Percentiles rank a stretch among this genome's conserved stretches.
These are phyloP conservation scores for Acrocephalus arundinaceus DNA, from an alignment of 2,113 vertebrate genomes.

Conservation along the genomic window DNA sequence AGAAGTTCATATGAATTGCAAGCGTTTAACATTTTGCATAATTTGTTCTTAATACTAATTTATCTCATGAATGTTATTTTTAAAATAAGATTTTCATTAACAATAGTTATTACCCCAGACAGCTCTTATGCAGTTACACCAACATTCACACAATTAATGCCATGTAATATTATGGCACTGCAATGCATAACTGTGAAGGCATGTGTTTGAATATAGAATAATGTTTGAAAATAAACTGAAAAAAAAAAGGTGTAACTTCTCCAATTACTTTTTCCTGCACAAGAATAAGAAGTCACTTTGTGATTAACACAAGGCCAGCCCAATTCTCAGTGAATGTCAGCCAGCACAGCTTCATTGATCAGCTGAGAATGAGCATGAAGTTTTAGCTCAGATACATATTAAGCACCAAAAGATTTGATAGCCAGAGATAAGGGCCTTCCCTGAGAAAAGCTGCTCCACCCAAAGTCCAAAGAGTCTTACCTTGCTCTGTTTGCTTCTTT, in stretches of 20 bases:
- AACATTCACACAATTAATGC: background rate
- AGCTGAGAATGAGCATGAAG: background rate
- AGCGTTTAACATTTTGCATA: background rate
- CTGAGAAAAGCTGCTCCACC: background rate
- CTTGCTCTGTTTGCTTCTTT: constrained; percentile 97
- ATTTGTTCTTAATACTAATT: background rate
- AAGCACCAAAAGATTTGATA: background rate
- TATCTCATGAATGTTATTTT: background rate
- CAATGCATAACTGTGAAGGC: background rate
- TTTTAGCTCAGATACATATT: background rate
- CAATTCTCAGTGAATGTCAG: background rate
- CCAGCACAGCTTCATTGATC: background rate
- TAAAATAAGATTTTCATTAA: background rate
- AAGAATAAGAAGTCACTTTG: background rate
- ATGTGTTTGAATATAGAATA: background rate
- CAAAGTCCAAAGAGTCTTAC: constrained; percentile 69
- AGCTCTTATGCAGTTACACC: background rate
- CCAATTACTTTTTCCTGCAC: background rate
- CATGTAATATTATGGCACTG: background rate
- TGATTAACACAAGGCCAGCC: background rate
- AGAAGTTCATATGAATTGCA: background rate
- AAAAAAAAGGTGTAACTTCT: background rate
- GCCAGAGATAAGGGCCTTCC: background rate
- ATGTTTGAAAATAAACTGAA: background rate
- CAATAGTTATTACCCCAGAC: background rate